phyloP scores from a whole-genome alignment of 2,888 invertebrate genomes.

The Merodon equestris region DNA sequence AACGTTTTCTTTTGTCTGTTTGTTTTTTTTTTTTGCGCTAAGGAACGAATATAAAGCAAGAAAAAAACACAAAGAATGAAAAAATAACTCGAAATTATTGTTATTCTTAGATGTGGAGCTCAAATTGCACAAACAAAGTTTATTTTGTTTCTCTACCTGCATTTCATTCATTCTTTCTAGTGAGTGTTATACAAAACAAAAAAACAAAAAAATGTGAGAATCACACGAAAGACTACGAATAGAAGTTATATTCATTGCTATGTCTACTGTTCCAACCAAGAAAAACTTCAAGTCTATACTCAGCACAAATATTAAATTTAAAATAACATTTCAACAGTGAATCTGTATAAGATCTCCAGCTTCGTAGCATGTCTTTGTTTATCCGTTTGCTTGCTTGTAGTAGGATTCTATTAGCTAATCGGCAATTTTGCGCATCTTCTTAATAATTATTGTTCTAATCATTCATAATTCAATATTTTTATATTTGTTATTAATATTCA shows the following conservation, averaged over 20 bases:
- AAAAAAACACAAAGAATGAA: slow-evolving; percentile 37
- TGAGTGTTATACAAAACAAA: slow-evolving; percentile 9
- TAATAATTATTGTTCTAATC: slow-evolving; percentile 64
- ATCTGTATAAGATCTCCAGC: slow-evolving; percentile 38
- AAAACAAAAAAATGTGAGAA: slow-evolving; percentile 6
- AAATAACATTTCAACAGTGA: neutral
- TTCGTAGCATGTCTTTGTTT: slow-evolving; percentile 54
- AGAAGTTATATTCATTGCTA: too few relatives aligned
- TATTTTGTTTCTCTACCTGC: slow-evolving; percentile 4
- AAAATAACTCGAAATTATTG: slow-evolving; percentile 1
- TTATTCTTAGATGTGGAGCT: slow-evolving; percentile 24
- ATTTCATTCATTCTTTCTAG: neutral
- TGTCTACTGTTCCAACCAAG: too few relatives aligned
- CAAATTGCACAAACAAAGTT: slow-evolving; percentile 26
- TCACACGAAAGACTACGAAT: slow-evolving; percentile 1
- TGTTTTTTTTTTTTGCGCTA: slow-evolving; percentile 46
- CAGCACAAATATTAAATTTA: slow-evolving; percentile 8
- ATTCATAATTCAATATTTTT: slow-evolving; percentile 41
- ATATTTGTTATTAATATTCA: slow-evolving; percentile 6
- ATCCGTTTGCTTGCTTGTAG: slow-evolving; percentile 10
- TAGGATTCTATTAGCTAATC: slow-evolving; percentile 47
- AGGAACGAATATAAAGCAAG: slow-evolving; percentile 50
- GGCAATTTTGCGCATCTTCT: slow-evolving; percentile 58
- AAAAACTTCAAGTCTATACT: neutral
- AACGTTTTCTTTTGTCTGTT: neutral